Conservation (phyloP, 2,113 vertebrate genomes). For the Pongo pygmaeus region DNA sequence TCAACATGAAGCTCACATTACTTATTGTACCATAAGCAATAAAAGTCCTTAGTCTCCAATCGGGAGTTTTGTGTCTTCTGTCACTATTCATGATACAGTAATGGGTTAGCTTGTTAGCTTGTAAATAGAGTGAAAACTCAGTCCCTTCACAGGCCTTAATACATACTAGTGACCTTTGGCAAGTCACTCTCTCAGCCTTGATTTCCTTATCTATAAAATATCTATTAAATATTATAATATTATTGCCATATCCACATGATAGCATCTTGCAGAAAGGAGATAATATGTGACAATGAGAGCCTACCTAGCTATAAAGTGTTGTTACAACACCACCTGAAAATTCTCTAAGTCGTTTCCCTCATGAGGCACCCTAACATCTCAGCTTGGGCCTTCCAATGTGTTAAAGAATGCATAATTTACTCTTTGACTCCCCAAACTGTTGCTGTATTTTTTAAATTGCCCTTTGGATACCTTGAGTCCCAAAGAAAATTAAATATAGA, state of each 20-base stretch:
- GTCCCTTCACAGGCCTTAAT: not conserved
- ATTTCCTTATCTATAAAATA: not conserved
- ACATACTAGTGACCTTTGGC: not conserved
- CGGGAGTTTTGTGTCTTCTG: not conserved
- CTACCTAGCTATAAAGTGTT: not conserved
- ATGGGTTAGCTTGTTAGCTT: not conserved
- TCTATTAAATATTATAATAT: not conserved
- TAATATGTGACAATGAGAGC: not conserved
- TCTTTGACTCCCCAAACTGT: not conserved
- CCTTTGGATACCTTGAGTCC: not conserved
- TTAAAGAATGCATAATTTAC: not conserved
- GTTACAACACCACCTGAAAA: not conserved
- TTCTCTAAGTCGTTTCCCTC: not conserved
- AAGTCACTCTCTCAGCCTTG: not conserved
- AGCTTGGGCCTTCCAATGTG: not conserved
- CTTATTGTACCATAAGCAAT: not conserved
- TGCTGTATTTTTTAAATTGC: not conserved
- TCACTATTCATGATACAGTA: not conserved
- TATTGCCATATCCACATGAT: not conserved
- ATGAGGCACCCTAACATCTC: not conserved
- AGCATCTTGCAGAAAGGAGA: not conserved
- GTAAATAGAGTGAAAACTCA: not conserved
- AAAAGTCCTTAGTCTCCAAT: not conserved
- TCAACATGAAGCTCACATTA: not conserved
- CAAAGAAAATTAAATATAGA: not conserved